Base-by-base conservation (phyloP, 2,113 vertebrate species). In the Phrynosoma blainvillii region DNA sequence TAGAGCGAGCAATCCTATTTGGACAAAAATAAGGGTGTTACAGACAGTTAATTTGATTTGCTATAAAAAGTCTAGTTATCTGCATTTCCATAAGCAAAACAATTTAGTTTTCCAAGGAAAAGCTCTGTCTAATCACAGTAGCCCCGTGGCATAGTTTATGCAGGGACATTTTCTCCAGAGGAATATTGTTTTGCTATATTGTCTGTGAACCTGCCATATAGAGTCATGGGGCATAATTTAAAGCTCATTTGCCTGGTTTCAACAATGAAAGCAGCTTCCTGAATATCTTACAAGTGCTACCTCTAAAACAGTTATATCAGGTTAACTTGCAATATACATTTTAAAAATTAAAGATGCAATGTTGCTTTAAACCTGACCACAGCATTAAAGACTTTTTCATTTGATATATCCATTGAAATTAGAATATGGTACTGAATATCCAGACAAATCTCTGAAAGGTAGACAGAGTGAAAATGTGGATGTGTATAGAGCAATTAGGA, bases 21-120 rank as follows among this genome's bases (percentile, higher is more conserved):
- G 1, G 12, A 23, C 23, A 2, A 40, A 25, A 88, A 9, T 23
- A 84, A 86, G 36, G 21, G 47, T 23, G 75, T 82, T 90, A 7
- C 40, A 82, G 66, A 21, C 52, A 79, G 77, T 90, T 88, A 59
- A 91, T 87, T 84, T 88, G 14, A 54, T 90, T 85, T 89, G 89
- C 84, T 89, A 36, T 36, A 90, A 84, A 59, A 91, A 16, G 2
- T 0, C 0, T 62, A 89, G 0, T 11, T 85, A 73, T 66, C 79
- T 87, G 2, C 42, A 89, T 86, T 84, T 87, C 73, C 30, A n/a
- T 79, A 81, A 78, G 59, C 82, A 90, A 93, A 91, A 88, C 54
- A 1, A 0, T 91, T 92, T 90, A 90, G 27, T 56, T 0, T n/a
- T 78, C 36, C 36, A 65, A n/a, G 0, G 36, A 86, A 65, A 54